These are phyloP conservation scores for Larimichthys polyactis DNA, from an alignment of 2,113 vertebrate genomes.

Conservation along the genomic window DNA sequence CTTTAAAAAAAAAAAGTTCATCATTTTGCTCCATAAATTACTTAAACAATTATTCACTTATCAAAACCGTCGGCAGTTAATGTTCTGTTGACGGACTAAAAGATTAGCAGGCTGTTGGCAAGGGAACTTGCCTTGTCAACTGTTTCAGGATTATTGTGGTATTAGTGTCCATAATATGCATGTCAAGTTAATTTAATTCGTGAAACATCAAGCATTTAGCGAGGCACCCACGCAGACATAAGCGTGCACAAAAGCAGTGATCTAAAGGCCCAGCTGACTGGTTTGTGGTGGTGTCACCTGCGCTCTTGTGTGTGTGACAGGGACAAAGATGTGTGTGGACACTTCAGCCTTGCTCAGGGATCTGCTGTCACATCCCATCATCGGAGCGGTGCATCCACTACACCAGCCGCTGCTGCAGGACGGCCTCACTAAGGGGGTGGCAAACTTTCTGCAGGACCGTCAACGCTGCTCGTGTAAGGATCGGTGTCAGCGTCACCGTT, in stretches of 20 bases:
- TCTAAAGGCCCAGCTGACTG: not conserved
- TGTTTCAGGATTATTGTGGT: conserved; percentile 22
- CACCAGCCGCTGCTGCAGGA: conserved; percentile 55
- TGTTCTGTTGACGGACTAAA: not conserved
- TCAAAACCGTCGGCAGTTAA: not conserved
- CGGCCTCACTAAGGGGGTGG: conserved; percentile 47
- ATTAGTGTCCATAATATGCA: conserved; percentile 40
- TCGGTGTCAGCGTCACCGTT: conserved; percentile 36
- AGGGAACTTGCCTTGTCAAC: not conserved
- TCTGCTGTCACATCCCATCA: conserved; percentile 78
- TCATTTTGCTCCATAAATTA: not conserved
- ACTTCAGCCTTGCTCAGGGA: conserved; percentile 74
- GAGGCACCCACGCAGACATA: not conserved
- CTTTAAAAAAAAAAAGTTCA: not conserved
- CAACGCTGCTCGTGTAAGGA: conserved; percentile 34
- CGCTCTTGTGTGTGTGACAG: conserved; percentile 53
- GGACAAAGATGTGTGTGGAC: conserved; percentile 76
- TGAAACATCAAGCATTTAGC: conserved; percentile 11
- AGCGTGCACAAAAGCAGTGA: not conserved
- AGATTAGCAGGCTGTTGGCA: not conserved
- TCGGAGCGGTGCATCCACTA: conserved; percentile 38
- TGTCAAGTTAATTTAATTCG: conserved; percentile 49
- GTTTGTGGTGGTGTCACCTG: conserved; percentile 20
- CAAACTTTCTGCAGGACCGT: conserved; percentile 26
- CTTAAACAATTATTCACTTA: not conserved